These are phyloP conservation scores for Carapus acus DNA, from an alignment of 2,797 vertebrate genomes.

Conservation along the genomic window DNA sequence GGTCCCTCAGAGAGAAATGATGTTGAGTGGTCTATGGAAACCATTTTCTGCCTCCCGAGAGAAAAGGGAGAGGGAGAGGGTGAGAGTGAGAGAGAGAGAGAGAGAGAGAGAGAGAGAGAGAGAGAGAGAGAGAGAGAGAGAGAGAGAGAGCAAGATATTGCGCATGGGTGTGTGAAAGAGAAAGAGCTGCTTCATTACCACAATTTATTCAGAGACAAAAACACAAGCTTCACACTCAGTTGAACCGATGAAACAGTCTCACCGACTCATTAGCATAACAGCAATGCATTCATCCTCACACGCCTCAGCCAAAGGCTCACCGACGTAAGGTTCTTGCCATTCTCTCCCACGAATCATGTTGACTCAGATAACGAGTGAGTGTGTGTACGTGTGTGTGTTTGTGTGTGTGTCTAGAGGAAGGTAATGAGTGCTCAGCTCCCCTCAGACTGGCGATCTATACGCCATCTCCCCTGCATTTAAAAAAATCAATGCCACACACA, in stretches of 20 bases:
- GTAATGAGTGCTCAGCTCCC: slow-evolving; percentile 64
- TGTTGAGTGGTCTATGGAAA: slow-evolving; percentile 44
- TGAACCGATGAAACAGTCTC: slow-evolving; percentile 30
- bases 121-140: slow-evolving; percentile 15
- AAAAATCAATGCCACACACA: slow-evolving; percentile 63
- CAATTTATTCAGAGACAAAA: slow-evolving; percentile 25
- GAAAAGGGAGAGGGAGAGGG: slow-evolving; percentile 14
- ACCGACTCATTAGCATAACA: slow-evolving; percentile 48
- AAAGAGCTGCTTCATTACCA: slow-evolving; percentile 37
- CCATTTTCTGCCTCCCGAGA: slow-evolving; percentile 46
- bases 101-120: slow-evolving; percentile 5
- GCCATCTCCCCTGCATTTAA: slow-evolving; percentile 73
- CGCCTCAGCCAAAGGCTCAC: slow-evolving; percentile 6
- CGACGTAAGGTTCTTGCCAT: slow-evolving; percentile 7
- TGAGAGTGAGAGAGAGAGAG: slow-evolving; percentile 7
- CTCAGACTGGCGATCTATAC: slow-evolving; percentile 61
- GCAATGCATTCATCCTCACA: slow-evolving; percentile 49
- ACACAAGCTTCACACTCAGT: slow-evolving; percentile 27
- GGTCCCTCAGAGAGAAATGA: slow-evolving; percentile 44
- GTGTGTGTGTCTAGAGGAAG: slow-evolving; percentile 35
- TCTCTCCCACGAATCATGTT: too few species aligned
- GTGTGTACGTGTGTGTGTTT: slow-evolving; percentile 7
- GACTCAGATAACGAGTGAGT: too few species aligned
- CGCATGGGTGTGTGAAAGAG: slow-evolving; percentile 3
- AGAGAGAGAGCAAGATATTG: slow-evolving; percentile 6